Base-by-base conservation (phyloP, 2,797 vertebrate species). In the Xiphophorus birchmanni region DNA sequence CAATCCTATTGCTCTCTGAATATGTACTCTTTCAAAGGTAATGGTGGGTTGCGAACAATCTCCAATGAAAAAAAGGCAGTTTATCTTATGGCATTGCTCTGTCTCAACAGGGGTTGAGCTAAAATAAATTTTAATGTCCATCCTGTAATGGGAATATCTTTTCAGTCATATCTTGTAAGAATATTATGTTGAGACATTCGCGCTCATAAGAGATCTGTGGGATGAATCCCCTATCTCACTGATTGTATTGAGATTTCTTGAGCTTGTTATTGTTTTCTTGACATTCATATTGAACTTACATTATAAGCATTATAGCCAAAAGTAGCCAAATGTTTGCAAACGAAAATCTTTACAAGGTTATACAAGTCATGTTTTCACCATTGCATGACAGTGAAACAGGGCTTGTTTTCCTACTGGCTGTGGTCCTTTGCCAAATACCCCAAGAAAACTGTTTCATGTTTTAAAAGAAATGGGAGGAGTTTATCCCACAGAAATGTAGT, bases 41-140 rank as follows among this genome's bases (percentile, higher is more conserved):
- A 79, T 63, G 83, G 86, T 76, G 74, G 45, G 15, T 45, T 74
- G 67, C 83, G 50, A 73, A 58, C 69, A 52, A 77, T 79, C 44
- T 56, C 69, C 58, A 76, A 74, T 84, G 73, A 84, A 82, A 77
- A 77, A 86, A 76, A 87, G 40, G 73, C 50, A 35, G 84, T 84
- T 84, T 86, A 87, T 89, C 78, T 80, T 37, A 48, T 42, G 18
- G 74, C 42, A 72, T 71, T 60, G 40, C 44, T 78, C 58, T 4
- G 2, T 76, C 78, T 80, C 80, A 86, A 88, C 67, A 78, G 73
- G 79, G 80, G 82, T 85, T 75, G 76, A 87, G 89, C 86, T 90
- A 78, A 91, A 92, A 91, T 88, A 13, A 83, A 86, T 88, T 89
- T 81, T 75, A 73, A 80, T 77, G 85, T 82, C 80, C 82, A 74